Evolutionary conservation across 2,113 vertebrate genomes (phyloP), one percentile per base, ranked within the genome.

Genomic region (Nibea coibor): DNA sequence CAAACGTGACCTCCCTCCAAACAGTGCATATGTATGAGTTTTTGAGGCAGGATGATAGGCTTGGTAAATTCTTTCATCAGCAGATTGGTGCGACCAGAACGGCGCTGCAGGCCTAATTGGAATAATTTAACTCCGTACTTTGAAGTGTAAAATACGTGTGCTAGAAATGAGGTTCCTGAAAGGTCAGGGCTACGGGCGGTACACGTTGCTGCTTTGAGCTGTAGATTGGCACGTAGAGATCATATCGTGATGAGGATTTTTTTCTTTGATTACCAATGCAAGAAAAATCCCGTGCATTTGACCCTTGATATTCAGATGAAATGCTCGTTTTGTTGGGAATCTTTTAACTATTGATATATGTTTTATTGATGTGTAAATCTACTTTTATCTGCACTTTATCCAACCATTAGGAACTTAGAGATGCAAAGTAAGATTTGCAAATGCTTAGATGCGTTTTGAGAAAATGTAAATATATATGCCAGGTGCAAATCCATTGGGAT

Each of bases 121-220:
- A 94, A 94, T 92, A 88, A 93, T 92, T 89, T 80, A 87, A 75
- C 77, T 85, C 79, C 71, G 68, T 74, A 84, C 93, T 92, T 94
- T 94, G 91, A 94, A 93, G 92, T 90, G 83, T 79, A 90, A 88
- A 93, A 84, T 80, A 75, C 28, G 31, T 65, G 66, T 63, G 81
- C 82, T 26, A 6, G 78, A 82, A 67, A 69, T 48, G 75, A 85
- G 88, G 87, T 85, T 84, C 50, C 62, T 61, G 48, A 88, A 88
- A 92, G 90, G 91, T 91, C 87, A 92, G 66, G n/a, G 86, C 89
- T 74, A 16, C 39, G 81, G 73, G 89, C 75, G 2, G 11, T 56
- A 58, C 86, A 83, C n/a, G 4, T 20, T 26, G 50, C 61, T 53
- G 75, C 81, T 91, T 75, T 65, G 83, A 90, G 87, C 65, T 35